Base-by-base conservation (phyloP, 2,888 invertebrate species). In the Acleris sparsana region DNA sequence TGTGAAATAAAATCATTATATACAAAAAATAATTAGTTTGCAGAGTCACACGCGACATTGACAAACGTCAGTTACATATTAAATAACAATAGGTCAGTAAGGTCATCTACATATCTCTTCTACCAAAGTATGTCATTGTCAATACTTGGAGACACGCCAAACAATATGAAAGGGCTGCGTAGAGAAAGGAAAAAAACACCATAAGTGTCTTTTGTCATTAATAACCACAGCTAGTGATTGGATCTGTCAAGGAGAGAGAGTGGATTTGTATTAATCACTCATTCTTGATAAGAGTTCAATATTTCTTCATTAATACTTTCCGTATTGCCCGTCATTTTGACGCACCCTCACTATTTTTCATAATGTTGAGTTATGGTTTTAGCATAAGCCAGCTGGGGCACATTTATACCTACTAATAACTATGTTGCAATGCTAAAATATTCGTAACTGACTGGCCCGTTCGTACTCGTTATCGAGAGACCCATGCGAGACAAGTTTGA, bases 111-210 rank as follows among this genome's bases (percentile, higher is more conserved):
- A 22, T 63, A 44, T 33, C 25, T 43, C 13, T n/a, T 22, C 44
- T 13, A 49, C n/a, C 39, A 51, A 55, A 65, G 18, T 51, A 64
- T 46, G 49, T 48, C 33, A n/a, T 6, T 58, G 58, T 46, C 63
- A 63, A 63, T 46, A 58, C 43, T 56, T 65, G 65, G 65, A 55
- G n/a, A 51, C 29, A 25, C 43, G 55, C 65, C 65, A 61, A 55
- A 65, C 51, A 61, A 61, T 52, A 65, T 61, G 49, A 46, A 61
- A 61, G 56, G 51, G 60, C 49, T 60, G 55, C 48, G 53, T 22
- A 49, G 29, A 61, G 16, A 56, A 5, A 46, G 20, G 29, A 33
- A 48, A 44, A 53, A 65, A 43, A 64, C 53, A 59, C 46, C 57
- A 57, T n/a, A 22, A 53, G 53, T 39, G 25, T 53, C 20, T 56